Evolutionary conservation across 2,888 invertebrate genomes (phyloP).

Genomic region (Hydraecia micacea): DNA sequence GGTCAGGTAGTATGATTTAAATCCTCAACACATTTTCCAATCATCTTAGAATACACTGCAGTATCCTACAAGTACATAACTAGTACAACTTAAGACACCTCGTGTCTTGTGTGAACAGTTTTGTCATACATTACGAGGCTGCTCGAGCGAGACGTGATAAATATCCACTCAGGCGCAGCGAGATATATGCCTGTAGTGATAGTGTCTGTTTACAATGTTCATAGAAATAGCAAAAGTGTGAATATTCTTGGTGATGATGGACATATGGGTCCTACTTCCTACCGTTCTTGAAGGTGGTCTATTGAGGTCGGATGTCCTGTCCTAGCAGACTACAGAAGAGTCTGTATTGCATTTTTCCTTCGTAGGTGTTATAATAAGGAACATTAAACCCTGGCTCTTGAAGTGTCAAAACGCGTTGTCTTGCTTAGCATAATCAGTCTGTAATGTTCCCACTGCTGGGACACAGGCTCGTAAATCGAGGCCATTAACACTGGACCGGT

Average conservation of each 20-base stretch:
- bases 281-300: background rate
- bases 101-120: conserved; percentile 66
- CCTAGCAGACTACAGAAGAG: background rate
- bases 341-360: no score
- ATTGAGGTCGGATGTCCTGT: background rate
- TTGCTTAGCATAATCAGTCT: no score
- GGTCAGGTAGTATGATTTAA: no score
- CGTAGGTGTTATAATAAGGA: background rate
- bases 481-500: no score
- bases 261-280: no score
- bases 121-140: conserved; percentile 71
- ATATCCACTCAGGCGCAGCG: conserved; percentile 68
- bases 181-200: conserved; percentile 45
- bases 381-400: background rate
- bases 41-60: background rate
- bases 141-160: conserved; percentile 65
- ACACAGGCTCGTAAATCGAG: no score
- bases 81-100: conserved; percentile 50
- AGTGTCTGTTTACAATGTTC: conserved; percentile 53
- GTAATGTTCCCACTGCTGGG: no score
- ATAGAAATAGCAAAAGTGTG: conserved; percentile 32
- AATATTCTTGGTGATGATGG: conserved; percentile 19
- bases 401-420: background rate
- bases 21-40: no score
- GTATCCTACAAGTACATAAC: background rate